phyloP scores from a whole-genome alignment of 2,113 vertebrate genomes.

The Furnarius figulus region DNA sequence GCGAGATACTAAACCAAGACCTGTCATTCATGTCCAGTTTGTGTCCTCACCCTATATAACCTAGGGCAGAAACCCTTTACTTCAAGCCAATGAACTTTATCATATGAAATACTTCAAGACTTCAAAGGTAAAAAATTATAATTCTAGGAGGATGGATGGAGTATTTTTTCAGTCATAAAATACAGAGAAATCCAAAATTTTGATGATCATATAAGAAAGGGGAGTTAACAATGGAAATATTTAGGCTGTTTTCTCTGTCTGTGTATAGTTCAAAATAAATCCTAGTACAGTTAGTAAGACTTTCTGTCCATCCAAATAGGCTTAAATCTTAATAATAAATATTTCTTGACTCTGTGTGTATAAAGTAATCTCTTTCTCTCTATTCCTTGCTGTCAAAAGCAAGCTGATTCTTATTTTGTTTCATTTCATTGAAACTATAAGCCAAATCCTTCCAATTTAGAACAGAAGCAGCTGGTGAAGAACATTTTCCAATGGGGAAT shows the following conservation, averaged over 20 bases:
- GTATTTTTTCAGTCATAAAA: background rate
- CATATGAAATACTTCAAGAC: background rate
- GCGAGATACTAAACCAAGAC: background rate
- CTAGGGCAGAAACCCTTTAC: background rate
- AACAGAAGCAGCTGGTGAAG: background rate
- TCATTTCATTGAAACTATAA: background rate
- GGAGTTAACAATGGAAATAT: background rate
- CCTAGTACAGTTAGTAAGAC: background rate
- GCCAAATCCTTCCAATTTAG: background rate
- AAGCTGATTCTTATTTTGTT: background rate
- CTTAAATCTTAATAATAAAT: conserved; percentile 6
- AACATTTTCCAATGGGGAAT: background rate
- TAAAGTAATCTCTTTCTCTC: background rate
- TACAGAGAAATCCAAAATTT: background rate
- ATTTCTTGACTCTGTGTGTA: background rate
- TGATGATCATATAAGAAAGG: background rate
- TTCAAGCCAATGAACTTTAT: background rate
- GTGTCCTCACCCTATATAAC: background rate
- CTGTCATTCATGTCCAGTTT: background rate
- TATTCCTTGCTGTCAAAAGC: background rate
- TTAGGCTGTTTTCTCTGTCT: background rate
- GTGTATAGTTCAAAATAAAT: background rate
- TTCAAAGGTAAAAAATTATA: background rate
- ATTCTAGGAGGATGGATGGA: background rate
- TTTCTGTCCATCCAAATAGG: background rate